Percentiles rank a stretch among this genome's conserved stretches.
phyloP scores from a whole-genome alignment of 2,113 vertebrate species.

The Ciconia boyciana region DNA sequence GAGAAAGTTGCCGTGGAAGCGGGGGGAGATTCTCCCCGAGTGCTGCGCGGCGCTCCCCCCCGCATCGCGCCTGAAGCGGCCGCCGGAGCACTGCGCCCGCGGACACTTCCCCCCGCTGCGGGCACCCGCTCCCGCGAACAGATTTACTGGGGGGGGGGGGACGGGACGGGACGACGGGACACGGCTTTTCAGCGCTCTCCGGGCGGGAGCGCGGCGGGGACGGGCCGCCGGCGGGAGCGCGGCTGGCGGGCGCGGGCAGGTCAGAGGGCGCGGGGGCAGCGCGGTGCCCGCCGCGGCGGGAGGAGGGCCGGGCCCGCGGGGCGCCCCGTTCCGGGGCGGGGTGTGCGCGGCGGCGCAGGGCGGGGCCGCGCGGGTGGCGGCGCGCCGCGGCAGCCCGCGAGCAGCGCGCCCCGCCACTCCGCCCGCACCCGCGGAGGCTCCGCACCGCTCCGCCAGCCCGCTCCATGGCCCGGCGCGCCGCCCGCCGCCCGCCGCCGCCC shows the following conservation, averaged over 20 bases:
- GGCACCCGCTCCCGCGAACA: neutral
- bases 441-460: constrained; percentile 81
- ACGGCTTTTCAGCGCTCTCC: too few species aligned
- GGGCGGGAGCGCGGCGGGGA: too few species aligned
- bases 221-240: too few species aligned
- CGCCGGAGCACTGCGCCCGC: neutral
- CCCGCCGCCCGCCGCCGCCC: constrained; percentile 87
- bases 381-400: constrained; percentile 90
- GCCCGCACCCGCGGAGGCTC: constrained; percentile 86
- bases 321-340: constrained; percentile 86
- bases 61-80: neutral
- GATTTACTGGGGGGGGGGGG: neutral
- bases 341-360: constrained; percentile 92
- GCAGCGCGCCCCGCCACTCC: constrained; percentile 59
- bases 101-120: neutral
- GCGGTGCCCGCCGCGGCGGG: constrained; percentile 73
- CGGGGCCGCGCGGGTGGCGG: constrained; percentile 93
- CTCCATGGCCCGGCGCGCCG: constrained; percentile 85
- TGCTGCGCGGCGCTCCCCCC: neutral
- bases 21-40: neutral
- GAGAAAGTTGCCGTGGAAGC: neutral
- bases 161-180: neutral
- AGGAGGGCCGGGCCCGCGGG: constrained; percentile 77
- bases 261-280: constrained; percentile 83
- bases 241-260: constrained; percentile 26